Evolutionary conservation across 1,140 invertebrate genomes (phyloP).

Genomic region (Lucilia cuprina): DNA sequence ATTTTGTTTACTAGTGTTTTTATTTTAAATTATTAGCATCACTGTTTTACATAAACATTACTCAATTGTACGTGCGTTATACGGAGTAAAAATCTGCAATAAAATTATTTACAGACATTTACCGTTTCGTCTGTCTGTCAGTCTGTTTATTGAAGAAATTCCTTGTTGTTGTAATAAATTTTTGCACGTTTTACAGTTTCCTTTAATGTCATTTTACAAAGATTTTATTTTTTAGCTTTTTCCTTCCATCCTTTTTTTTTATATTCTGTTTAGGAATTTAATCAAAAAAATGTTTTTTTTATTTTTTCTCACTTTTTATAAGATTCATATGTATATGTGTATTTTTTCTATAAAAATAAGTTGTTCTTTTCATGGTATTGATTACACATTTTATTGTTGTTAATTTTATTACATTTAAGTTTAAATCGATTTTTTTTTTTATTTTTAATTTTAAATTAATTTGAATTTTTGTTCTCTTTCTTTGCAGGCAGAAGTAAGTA

Average conservation of each 20-base stretch:
- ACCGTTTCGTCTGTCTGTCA: background rate
- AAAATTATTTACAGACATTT: background rate
- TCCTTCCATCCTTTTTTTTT: background rate
- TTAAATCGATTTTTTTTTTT: conserved; percentile 9
- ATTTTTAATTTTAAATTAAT: conserved; percentile 46
- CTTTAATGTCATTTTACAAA: conserved; percentile 32
- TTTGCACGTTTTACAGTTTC: conserved; percentile 21
- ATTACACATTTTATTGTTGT: conserved; percentile 44
- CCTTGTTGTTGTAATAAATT: background rate
- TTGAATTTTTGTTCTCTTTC: conserved; percentile 47
- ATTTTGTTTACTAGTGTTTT: no score
- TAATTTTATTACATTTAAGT: conserved; percentile 32
- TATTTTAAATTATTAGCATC: no score
- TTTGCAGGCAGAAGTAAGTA: conserved; percentile 63
- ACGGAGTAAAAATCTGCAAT: no score
- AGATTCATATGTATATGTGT: no score
- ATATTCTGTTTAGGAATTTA: conserved; percentile 50
- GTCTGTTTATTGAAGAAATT: background rate
- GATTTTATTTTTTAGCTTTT: background rate
- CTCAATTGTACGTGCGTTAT: no score
- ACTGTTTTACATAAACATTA: no score
- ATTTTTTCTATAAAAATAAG: no score
- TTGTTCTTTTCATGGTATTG: conserved; percentile 42
- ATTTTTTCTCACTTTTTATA: background rate
- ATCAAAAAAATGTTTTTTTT: conserved; percentile 53